A percentile compares a stretch with the other conserved stretches of the same genome.
These are phyloP conservation scores for Apodemia duryi DNA, from an alignment of 2,888 invertebrate species.

Conservation along the genomic window DNA sequence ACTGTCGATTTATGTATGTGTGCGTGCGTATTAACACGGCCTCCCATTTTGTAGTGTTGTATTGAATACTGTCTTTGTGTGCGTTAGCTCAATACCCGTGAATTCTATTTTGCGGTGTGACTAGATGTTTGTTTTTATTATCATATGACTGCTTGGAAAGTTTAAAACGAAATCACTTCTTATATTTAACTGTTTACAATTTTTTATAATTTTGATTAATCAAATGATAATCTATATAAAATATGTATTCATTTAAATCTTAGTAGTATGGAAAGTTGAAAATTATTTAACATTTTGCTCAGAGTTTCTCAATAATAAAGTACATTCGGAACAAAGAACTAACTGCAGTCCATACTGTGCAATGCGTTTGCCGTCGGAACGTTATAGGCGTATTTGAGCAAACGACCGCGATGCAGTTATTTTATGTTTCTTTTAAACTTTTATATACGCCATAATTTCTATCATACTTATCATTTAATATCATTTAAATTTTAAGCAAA, in stretches of 20 bases:
- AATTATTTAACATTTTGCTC: neutral
- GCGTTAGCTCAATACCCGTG: constrained; percentile 71
- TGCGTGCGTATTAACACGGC: constrained; percentile 40
- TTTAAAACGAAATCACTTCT: constrained; percentile 25
- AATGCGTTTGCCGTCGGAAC: constrained; percentile 35
- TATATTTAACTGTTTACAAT: neutral
- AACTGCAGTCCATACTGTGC: neutral
- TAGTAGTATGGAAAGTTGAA: neutral
- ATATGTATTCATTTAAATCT: neutral
- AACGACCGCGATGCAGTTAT: constrained; percentile 18
- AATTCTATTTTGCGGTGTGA: constrained; percentile 72
- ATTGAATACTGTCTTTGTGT: constrained; percentile 62
- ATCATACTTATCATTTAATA: neutral
- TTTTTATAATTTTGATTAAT: neutral
- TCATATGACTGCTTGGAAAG: constrained; percentile 65
- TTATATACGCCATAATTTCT: neutral
- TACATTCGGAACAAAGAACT: neutral
- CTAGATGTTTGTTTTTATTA: constrained; percentile 79
- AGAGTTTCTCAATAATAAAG: neutral
- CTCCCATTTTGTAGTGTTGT: constrained; percentile 48
- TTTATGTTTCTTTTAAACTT: constrained; percentile 5
- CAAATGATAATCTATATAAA: neutral
- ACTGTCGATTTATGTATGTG: constrained; percentile 52
- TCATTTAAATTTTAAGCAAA: no score
- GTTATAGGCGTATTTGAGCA: constrained; percentile 44